A percentile compares a stretch with the other conserved stretches of the same genome.
phyloP scores from a whole-genome alignment of 2,888 invertebrate genomes.

The Seira ritae region DNA sequence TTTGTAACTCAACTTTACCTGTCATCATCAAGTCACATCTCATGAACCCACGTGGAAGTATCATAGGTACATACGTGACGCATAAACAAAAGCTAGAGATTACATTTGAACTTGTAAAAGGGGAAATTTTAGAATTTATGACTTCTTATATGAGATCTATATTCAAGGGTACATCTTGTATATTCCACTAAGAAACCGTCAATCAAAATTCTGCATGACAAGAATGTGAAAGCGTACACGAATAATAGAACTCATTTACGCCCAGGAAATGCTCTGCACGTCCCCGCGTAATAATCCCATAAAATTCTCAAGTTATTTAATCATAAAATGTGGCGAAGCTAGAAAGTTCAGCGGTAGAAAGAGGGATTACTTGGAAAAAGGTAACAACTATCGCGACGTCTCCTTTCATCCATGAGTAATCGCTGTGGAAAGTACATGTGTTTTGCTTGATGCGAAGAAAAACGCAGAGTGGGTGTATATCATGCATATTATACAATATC shows the following conservation, averaged over 20 bases:
- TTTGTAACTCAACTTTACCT: too few species aligned
- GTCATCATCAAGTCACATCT: too few species aligned
- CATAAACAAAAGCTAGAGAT: too few species aligned
- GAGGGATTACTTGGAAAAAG: neutral
- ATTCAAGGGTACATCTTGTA: too few species aligned
- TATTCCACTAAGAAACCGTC: constrained; percentile 10
- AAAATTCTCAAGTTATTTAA: constrained; percentile 41
- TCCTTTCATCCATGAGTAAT: constrained; percentile 13
- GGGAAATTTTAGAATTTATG: too few species aligned
- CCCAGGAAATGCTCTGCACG: constrained; percentile 21
- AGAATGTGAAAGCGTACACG: constrained; percentile 24
- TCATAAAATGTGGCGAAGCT: constrained; percentile 33
- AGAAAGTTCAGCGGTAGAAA: constrained; percentile 18
- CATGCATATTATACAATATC: too few species aligned
- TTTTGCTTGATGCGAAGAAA: too few species aligned
- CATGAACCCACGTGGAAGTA: too few species aligned
- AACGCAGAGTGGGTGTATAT: too few species aligned
- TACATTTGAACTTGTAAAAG: too few species aligned
- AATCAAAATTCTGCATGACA: constrained; percentile 34
- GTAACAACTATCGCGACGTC: constrained; percentile 4
- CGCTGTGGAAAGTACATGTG: neutral
- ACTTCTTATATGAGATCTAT: too few species aligned
- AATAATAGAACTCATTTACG: constrained; percentile 12
- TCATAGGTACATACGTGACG: too few species aligned
- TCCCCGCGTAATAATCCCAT: constrained; percentile 39